Percentiles rank a stretch among this genome's conserved stretches.
Evolutionary conservation across 92 coral and sea anemone species (phyloP).

Genomic region (Epizoanthus ramosus): DNA sequence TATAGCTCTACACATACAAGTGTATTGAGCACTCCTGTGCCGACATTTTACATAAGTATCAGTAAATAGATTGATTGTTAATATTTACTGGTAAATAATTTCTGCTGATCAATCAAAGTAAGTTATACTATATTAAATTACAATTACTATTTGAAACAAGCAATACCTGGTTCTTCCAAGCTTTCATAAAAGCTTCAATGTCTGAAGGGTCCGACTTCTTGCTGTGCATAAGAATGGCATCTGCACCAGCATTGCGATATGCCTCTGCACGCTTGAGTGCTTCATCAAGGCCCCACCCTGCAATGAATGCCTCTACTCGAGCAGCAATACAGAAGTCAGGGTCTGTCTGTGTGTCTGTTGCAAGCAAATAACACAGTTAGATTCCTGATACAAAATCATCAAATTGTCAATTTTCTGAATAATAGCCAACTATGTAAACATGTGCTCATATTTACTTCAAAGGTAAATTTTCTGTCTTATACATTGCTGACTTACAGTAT

Average conservation of each 20-base stretch:
- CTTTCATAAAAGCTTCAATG: constrained; percentile 96
- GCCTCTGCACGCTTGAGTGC: constrained; percentile 97
- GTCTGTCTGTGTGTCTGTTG: constrained; percentile 87
- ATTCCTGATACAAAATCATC: no score
- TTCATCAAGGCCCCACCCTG: constrained; percentile 98
- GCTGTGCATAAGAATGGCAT: constrained; percentile 99
- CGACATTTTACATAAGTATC: no score
- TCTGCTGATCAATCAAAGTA: background rate
- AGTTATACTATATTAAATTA: background rate
- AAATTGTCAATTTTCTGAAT: no score
- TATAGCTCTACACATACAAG: no score
- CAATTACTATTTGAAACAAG: no score
- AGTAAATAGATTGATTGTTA: no score
- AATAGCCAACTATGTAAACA: no score
- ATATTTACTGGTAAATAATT: no score
- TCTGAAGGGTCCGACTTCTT: constrained; percentile 99
- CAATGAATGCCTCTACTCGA: constrained; percentile 97
- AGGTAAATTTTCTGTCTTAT: no score
- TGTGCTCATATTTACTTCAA: no score
- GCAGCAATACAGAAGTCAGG: constrained; percentile 95
- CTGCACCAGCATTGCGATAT: constrained; percentile 98
- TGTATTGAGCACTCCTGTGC: no score
- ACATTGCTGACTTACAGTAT: no score
- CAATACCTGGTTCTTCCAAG: constrained; percentile 97
- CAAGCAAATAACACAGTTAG: background rate